Evolutionary conservation across 2,888 invertebrate genomes (phyloP), one percentile per base, ranked within the genome.

Genomic region (Agrilus cyanescens): DNA sequence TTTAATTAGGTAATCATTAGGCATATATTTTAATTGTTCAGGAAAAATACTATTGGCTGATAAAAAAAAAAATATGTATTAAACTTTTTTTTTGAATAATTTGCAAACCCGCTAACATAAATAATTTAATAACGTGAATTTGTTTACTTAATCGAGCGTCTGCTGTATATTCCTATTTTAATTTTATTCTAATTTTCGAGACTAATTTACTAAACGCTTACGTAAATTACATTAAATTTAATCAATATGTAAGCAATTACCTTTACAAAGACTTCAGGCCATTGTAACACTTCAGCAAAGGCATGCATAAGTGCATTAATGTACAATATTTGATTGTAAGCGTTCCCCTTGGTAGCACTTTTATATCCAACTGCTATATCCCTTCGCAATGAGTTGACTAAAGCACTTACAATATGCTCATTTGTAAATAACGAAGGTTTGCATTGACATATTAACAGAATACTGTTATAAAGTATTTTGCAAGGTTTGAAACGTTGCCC

Each of bases 181-280:
- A n/a, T n/a, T n/a, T n/a, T n/a, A n/a, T n/a, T n/a, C n/a, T n/a
- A n/a, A n/a, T n/a, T n/a, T n/a, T n/a, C n/a, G n/a, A n/a, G n/a
- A n/a, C n/a, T n/a, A n/a, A n/a, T n/a, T n/a, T n/a, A n/a, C n/a
- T n/a, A n/a, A n/a, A n/a, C n/a, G n/a, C n/a, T n/a, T n/a, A n/a
- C n/a, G n/a, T n/a, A n/a, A n/a, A n/a, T n/a, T n/a, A n/a, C n/a
- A n/a, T n/a, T n/a, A n/a, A n/a, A n/a, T n/a, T n/a, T n/a, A 16
- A 32, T 16, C 4, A 13, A 14, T 3, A 46, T 35, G 31, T 31
- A 12, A 6, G 15, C n/a, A 15, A 13, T 13, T 43, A 87, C 87
- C 76, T 87, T 89, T 2, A 95, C 78, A 70, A 95, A 91, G 42
- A 78, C 72, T 60, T 94, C 91, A 0, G 95, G 94, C 96, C 95